A percentile compares a stretch with the other conserved stretches of the same genome.
Conservation (phyloP, 2,888 invertebrate species). For the Psococerastis gibbosa region DNA sequence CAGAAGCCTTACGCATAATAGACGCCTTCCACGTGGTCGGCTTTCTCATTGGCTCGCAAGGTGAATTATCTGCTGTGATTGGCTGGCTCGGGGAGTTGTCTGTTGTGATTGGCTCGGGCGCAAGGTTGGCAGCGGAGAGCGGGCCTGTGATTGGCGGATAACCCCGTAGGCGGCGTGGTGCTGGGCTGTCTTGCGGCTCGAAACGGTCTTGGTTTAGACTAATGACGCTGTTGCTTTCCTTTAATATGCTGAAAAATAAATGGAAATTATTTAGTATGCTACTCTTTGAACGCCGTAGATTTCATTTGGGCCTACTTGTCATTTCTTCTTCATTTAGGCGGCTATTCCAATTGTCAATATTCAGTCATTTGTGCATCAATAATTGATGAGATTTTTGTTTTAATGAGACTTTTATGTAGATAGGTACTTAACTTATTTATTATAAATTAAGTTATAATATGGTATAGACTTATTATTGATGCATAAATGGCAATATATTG, state of each 20-base stretch:
- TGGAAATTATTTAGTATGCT: too few species aligned
- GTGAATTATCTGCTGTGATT: constrained; percentile 2
- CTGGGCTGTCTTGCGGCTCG: constrained; percentile 7
- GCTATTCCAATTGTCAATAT: too few species aligned
- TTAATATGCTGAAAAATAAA: constrained; percentile 9
- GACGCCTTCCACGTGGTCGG: background rate
- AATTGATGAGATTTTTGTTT: too few species aligned
- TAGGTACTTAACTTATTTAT: too few species aligned
- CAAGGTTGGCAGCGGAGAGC: background rate
- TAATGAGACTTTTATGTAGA: too few species aligned
- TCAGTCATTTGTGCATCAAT: too few species aligned
- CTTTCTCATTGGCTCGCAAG: background rate
- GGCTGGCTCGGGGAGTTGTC: background rate
- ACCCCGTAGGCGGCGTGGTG: background rate
- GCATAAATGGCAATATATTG: too few species aligned
- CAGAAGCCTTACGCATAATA: constrained; percentile 2
- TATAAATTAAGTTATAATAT: too few species aligned
- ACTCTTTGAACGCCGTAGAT: too few species aligned
- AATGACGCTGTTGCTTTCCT: constrained; percentile 11
- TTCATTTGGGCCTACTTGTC: too few species aligned
- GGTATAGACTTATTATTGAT: too few species aligned
- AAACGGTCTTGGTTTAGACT: constrained; percentile 6
- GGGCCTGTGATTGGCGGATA: background rate
- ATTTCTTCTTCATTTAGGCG: too few species aligned
- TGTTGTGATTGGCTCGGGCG: background rate